Evolutionary conservation across 2,888 invertebrate species (phyloP).

Genomic region (Leptura quadrifasciata): DNA sequence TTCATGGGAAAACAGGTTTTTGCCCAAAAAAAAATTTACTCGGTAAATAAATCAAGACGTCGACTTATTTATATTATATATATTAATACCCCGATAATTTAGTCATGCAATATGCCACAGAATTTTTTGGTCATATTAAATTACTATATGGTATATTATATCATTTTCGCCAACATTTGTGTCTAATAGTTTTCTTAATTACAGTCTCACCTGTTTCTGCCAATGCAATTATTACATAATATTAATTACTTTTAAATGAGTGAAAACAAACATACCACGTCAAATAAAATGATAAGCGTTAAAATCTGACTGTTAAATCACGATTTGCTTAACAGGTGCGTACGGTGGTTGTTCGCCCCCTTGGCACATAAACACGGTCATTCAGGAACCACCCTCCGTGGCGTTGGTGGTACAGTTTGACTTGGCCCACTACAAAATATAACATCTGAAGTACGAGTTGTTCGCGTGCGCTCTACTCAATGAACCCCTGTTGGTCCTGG

Average conservation of each 20-base stretch:
- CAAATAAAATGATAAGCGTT: slow-evolving; percentile 66
- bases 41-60: too few relatives aligned
- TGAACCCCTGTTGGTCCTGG: slow-evolving; percentile 55
- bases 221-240: background rate
- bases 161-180: too few relatives aligned
- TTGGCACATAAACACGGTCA: slow-evolving; percentile 64
- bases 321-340: slow-evolving; percentile 68
- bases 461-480: slow-evolving; percentile 61
- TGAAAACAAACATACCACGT: slow-evolving; percentile 59
- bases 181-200: too few relatives aligned
- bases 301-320: slow-evolving; percentile 69
- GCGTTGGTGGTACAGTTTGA: slow-evolving; percentile 65
- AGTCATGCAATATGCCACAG: too few relatives aligned
- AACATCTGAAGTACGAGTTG: slow-evolving; percentile 68
- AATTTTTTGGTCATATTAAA: too few relatives aligned
- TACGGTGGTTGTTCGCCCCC: slow-evolving; percentile 64
- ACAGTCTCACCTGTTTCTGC: background rate
- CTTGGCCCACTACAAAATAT: slow-evolving; percentile 69
- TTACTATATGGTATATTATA: too few relatives aligned
- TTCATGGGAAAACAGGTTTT: too few relatives aligned
- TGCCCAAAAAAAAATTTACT: too few relatives aligned
- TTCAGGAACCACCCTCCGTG: slow-evolving; percentile 60
- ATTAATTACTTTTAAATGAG: slow-evolving; percentile 58
- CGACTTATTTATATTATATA: too few relatives aligned
- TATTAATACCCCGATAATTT: too few relatives aligned